These are phyloP conservation scores for Saimiri boliviensis DNA, from an alignment of 2,113 vertebrate genomes.

Conservation along the genomic window DNA sequence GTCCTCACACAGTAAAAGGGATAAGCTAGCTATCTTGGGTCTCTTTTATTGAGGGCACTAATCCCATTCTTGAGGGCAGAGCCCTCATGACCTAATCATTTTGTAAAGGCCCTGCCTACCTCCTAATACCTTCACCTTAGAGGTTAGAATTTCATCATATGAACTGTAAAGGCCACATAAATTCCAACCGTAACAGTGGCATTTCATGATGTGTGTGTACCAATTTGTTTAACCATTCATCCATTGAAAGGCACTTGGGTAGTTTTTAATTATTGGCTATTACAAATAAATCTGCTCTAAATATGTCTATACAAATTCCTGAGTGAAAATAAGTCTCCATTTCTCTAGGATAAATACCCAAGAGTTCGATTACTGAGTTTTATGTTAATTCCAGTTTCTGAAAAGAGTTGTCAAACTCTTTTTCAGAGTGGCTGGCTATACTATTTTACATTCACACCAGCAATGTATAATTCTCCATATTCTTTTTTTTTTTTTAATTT, in stretches of 20 bases:
- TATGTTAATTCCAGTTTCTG: neutral
- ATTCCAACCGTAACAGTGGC: neutral
- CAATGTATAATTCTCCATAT: neutral
- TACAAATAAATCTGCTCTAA: constrained; percentile 18
- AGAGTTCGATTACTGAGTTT: neutral
- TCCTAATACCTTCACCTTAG: neutral
- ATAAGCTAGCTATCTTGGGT: neutral
- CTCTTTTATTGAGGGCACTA: neutral
- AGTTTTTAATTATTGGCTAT: neutral
- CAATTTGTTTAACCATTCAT: neutral
- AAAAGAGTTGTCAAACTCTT: neutral
- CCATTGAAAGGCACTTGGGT: neutral
- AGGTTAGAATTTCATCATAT: neutral
- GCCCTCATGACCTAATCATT: neutral
- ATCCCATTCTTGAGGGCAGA: neutral
- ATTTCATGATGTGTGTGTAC: neutral
- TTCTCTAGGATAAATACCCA: neutral
- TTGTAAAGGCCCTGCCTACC: neutral
- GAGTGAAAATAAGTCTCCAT: neutral
- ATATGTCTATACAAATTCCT: neutral
- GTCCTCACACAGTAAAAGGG: neutral
- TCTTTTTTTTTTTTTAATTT: neutral
- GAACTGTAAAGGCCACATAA: neutral
- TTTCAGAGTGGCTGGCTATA: neutral
- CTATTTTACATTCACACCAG: neutral